Conservation (phyloP, 1,140 invertebrate genomes). For the Drosophila tani region DNA sequence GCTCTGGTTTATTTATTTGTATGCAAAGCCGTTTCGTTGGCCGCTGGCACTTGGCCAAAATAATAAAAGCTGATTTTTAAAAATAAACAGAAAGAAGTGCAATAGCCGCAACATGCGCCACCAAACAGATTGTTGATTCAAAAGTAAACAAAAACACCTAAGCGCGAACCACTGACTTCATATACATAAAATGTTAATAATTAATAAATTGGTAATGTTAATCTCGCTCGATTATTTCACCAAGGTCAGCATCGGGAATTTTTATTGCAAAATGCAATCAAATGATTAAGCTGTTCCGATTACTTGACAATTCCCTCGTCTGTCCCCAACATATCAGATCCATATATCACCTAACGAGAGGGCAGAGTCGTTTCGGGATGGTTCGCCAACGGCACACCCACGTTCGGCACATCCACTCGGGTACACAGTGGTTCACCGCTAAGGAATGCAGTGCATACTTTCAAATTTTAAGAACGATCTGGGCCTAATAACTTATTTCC, state of each 20-base stretch:
- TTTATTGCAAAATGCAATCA: slow-evolving; percentile 24
- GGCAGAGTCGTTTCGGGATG: slow-evolving; percentile 12
- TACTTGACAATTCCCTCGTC: not conserved
- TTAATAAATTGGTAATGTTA: not conserved
- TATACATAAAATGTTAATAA: slow-evolving; percentile 6
- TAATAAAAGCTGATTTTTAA: slow-evolving; percentile 49
- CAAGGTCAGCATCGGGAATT: slow-evolving; percentile 10
- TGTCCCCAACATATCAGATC: not conserved
- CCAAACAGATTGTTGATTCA: slow-evolving; percentile 13
- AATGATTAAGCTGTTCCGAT: slow-evolving; percentile 17
- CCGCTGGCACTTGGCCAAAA: slow-evolving; percentile 58
- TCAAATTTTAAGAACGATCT: too few relatives aligned
- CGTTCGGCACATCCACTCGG: slow-evolving; percentile 1
- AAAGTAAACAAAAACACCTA: slow-evolving; percentile 15
- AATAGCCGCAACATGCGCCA: slow-evolving; percentile 44
- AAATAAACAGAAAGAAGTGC: slow-evolving; percentile 62
- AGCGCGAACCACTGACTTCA: not conserved
- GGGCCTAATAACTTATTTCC: not conserved
- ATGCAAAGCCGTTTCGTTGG: slow-evolving; percentile 32
- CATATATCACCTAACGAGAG: slow-evolving; percentile 12
- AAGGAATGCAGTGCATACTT: not conserved
- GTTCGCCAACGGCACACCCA: slow-evolving; percentile 30
- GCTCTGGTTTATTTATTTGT: slow-evolving; percentile 40
- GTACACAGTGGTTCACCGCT: not conserved
- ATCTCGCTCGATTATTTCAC: not conserved